Evolutionary conservation across 2,888 invertebrate genomes (phyloP), one percentile per base, ranked within the genome.

Genomic region (Quadriops clusia): DNA sequence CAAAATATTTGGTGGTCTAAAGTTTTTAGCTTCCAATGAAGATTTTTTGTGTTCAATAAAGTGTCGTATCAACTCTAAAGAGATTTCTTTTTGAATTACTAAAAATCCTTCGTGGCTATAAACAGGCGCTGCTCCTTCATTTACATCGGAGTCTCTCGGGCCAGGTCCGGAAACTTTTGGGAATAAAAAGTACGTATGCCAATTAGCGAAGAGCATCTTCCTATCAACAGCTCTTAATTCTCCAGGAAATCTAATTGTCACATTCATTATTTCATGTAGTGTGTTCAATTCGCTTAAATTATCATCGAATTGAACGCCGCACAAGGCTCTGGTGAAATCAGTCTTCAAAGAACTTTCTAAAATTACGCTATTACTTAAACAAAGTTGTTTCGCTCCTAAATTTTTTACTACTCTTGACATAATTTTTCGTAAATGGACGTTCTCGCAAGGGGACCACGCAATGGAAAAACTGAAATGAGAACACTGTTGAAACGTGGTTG

Each of bases 111-210:
- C 77, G 5, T 61, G 53, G 39, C 60, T 61, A 50, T 77, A 77
- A 26, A 68, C n/a, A n/a, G 46, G 46, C 16, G 23, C 17, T 7
- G 40, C 42, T 21, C 44, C 44, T 17, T 25, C 18, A 22, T 37
- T 34, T 13, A 32, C 30, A 21, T 29, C 24, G 14, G 28, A 31
- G 23, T 17, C 25, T 31, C 50, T 41, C 4, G 51, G 51, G 7
- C 50, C 50, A 4, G 46, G 36, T 9, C 36, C 33, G 38, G 46
- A 44, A 28, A 44, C 44, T 4, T 36, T 3, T 4, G 49, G 46
- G 34, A 40, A 86, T 23, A 77, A 55, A 3, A 67, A 50, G 47
- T 75, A 70, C 1, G 86, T 84, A 9, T 68, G 62, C 86, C 86
- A 87, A 30, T 58, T 60, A 8, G 12, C 21, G 16, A 30, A 23